phyloP scores from a whole-genome alignment of 1,140 invertebrate genomes.

The Pseudomyrmex concolor region DNA sequence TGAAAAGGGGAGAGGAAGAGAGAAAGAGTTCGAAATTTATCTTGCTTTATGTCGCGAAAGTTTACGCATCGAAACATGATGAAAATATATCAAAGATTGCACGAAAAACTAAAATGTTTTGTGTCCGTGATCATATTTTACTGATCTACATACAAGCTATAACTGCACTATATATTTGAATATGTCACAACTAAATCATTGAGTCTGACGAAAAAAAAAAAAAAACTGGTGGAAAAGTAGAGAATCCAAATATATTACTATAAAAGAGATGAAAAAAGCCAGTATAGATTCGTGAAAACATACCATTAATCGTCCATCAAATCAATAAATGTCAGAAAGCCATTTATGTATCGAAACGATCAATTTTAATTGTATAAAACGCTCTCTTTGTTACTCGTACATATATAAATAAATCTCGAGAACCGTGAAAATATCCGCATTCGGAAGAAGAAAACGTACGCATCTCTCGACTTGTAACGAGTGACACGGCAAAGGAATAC shows the following conservation, averaged over 20 bases:
- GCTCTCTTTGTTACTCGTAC: constrained; percentile 8
- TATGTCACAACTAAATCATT: too few species aligned
- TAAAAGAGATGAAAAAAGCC: background rate
- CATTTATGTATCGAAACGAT: background rate
- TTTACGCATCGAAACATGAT: constrained; percentile 38
- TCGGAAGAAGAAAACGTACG: constrained; percentile 10
- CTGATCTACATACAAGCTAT: background rate
- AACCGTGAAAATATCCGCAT: background rate
- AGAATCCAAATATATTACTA: too few species aligned
- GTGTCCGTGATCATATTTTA: constrained; percentile 33
- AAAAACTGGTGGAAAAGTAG: too few species aligned
- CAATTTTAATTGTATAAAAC: background rate
- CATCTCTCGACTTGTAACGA: constrained; percentile 8
- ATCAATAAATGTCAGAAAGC: background rate
- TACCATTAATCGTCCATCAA: background rate
- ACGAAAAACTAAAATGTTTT: constrained; percentile 36
- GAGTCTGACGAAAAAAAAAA: too few species aligned
- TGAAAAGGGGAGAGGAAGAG: background rate
- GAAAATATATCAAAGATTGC: constrained; percentile 50
- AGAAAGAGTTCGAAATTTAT: constrained; percentile 48
- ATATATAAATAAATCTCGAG: background rate
- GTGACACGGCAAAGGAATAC: constrained; percentile 10
- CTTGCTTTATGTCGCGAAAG: constrained; percentile 37
- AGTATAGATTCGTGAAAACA: background rate
- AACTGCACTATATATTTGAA: constrained; percentile 17